Conservation (phyloP, 2,888 invertebrate species). For the Teleiodes luculella region DNA sequence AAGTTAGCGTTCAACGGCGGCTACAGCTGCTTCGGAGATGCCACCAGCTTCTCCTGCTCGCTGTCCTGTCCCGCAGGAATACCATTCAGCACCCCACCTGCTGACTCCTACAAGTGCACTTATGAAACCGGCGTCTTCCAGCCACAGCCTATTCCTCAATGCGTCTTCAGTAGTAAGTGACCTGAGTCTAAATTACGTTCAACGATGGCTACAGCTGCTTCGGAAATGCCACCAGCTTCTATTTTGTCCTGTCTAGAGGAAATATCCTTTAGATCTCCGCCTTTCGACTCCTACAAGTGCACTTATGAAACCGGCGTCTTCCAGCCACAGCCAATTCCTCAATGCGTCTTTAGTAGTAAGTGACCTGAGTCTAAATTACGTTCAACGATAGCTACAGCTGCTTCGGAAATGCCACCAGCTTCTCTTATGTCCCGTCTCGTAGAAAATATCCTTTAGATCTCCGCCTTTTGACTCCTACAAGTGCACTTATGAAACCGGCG, state of each 20-base stretch:
- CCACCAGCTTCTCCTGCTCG: conserved; percentile 80
- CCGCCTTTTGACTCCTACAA: conserved; percentile 80
- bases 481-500: conserved; percentile 82
- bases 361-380: no score
- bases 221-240: no score
- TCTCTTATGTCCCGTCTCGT: conserved; percentile 85
- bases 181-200: no score
- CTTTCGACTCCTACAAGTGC: no score
- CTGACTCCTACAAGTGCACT: conserved; percentile 81
- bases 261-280: no score
- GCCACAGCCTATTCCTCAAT: conserved; percentile 86
- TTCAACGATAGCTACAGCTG: conserved; percentile 90
- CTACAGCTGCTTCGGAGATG: conserved; percentile 83
- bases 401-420: conserved; percentile 77
- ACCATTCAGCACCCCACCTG: conserved; percentile 79
- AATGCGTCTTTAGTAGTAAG: no score
- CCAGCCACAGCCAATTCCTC: no score
- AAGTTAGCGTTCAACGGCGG: conserved; percentile 87
- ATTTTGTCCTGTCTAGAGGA: no score
- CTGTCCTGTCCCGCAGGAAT: conserved; percentile 83
- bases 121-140: conserved; percentile 82
- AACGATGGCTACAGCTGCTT: no score
- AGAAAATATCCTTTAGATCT: conserved; percentile 80
- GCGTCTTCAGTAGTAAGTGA: no score
- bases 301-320: no score